Evolutionary conservation across 2,888 invertebrate species (phyloP).

Genomic region (Onchidella celtica): DNA sequence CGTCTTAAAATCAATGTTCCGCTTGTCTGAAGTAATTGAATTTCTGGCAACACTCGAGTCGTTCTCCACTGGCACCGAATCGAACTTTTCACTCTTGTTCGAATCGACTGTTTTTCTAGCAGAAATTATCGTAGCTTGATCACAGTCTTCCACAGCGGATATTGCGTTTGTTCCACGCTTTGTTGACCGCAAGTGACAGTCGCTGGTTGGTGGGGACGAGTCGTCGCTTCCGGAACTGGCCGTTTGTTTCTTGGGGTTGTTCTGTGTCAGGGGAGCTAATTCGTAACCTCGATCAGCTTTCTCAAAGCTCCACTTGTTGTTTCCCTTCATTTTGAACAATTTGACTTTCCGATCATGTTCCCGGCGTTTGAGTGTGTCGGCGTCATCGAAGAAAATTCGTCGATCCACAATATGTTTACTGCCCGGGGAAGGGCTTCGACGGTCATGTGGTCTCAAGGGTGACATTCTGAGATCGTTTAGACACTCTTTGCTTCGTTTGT

Average conservation of each 20-base stretch:
- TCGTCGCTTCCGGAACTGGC: slow-evolving; percentile 25
- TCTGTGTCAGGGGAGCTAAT: background rate
- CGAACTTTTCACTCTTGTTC: background rate
- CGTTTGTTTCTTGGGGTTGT: background rate
- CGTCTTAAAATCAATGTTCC: background rate
- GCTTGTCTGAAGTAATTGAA: background rate
- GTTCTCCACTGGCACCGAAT: background rate
- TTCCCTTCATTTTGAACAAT: slow-evolving; percentile 3
- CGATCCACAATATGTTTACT: slow-evolving; percentile 1
- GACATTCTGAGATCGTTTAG: background rate
- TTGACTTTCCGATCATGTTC: background rate
- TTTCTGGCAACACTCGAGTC: background rate
- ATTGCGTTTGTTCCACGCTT: too few relatives aligned
- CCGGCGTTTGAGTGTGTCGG: background rate
- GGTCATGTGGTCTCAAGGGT: background rate
- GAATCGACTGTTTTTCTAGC: background rate
- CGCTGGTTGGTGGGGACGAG: slow-evolving; percentile 4
- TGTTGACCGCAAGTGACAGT: background rate
- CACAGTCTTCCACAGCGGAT: background rate
- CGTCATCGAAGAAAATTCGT: background rate
- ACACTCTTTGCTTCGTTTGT: slow-evolving; percentile 14
- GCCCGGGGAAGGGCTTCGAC: background rate
- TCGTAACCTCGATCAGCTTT: background rate
- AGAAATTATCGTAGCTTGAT: background rate
- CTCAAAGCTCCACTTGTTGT: slow-evolving; percentile 11